Base-by-base conservation (phyloP, 2,797 vertebrate species). In the Argya squamiceps region DNA sequence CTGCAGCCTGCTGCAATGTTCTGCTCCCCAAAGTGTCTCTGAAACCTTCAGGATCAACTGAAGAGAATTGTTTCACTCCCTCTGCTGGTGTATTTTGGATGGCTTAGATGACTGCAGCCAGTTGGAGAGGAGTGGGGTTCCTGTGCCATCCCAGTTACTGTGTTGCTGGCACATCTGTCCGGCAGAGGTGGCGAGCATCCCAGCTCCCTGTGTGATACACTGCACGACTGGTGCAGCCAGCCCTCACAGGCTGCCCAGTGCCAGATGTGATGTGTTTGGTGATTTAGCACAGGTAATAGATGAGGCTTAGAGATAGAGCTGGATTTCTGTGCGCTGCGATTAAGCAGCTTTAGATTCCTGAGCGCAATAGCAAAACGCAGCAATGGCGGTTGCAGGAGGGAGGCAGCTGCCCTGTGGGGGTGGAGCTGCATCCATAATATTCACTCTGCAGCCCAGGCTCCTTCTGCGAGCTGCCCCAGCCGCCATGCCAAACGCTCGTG, bases 341-440 rank as follows among this genome's bases (percentile, higher is more conserved):
- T 91, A 94, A 96, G 89, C 95, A 91, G 92, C 88, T 89, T 91
- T 89, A 58, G 80, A 73, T 85, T 60, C 76, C 69, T 69, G 65
- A 82, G 37, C 84, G 26, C 82, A 83, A 2, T 24, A 94, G 82
- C 67, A 68, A 64, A 77, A 55, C 20, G 30, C 44, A 74, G 67
- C 70, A 36, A 46, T 37, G 12, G 53, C 3, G 3, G 36, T 65
- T 6, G 3, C 1, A 3, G 4, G n/a, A 55, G 81, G 46, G 60
- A 55, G 67, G 39, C 79, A 75, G n/a, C 74, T 19, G 4, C 20
- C 20, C 58, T 4, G 3, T 23, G 21, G 43, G n/a, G 29, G 36
- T 81, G 75, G 32, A 70, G n/a, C 74, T 73, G 62, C 10, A 1
- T 92, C 74, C 41, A 2, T 39, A 26, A 56, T n/a, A 15, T 0